Evolutionary conservation across 2,888 invertebrate genomes (phyloP).

Genomic region (Scaptodrosophila latifasciaeformis): DNA sequence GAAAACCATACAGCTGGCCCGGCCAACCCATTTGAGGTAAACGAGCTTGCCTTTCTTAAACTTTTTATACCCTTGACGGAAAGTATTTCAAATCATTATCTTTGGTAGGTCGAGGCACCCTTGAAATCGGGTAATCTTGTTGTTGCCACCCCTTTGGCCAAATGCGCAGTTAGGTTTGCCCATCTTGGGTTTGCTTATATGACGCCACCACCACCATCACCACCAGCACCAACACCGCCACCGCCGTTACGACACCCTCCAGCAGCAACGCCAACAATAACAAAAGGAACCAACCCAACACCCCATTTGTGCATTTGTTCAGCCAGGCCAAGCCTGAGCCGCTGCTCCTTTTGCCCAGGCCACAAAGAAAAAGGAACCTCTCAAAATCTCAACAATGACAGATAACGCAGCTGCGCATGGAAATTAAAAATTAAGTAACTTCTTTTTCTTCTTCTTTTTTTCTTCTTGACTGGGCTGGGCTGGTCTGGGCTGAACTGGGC

Average conservation of each 20-base stretch:
- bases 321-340: slow-evolving; percentile 29
- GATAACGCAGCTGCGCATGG: slow-evolving; percentile 55
- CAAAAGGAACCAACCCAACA: slow-evolving; percentile 40
- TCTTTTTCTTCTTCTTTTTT: slow-evolving; percentile 12
- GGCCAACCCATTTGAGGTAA: slow-evolving; percentile 51
- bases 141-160: slow-evolving; percentile 37
- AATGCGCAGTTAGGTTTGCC: slow-evolving; percentile 7
- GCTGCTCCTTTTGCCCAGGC: slow-evolving; percentile 48
- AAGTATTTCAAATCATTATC: background rate
- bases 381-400: slow-evolving; percentile 11
- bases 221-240: slow-evolving; percentile 4
- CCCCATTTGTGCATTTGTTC: slow-evolving; percentile 33
- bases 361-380: background rate
- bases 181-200: background rate
- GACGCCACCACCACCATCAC: background rate
- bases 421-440: slow-evolving; percentile 44
- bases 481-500: no score
- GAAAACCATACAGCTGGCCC: slow-evolving; percentile 33
- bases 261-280: background rate
- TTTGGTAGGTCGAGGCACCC: slow-evolving; percentile 25
- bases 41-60: slow-evolving; percentile 40
- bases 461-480: no score
- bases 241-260: background rate
- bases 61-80: slow-evolving; percentile 6
- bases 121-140: background rate